Conservation (phyloP, 2,113 vertebrate species). For the Corythaixoides concolor region DNA sequence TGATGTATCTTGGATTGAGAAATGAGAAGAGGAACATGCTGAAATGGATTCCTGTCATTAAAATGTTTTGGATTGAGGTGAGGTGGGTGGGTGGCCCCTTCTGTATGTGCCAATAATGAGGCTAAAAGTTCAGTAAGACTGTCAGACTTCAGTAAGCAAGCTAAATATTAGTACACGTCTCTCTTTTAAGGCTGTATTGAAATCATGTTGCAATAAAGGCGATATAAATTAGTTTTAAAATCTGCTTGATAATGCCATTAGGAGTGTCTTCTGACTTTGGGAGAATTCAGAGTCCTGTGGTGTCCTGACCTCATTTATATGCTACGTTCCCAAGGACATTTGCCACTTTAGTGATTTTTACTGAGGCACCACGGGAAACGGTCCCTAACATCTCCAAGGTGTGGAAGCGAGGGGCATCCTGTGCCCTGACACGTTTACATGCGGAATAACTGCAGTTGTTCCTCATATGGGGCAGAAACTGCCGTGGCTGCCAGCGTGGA, state of each 20-base stretch:
- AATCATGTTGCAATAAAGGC: not conserved
- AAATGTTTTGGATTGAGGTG: not conserved
- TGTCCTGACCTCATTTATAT: not conserved
- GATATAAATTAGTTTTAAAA: not conserved
- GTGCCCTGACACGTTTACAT: not conserved
- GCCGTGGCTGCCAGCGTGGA: not conserved
- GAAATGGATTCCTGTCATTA: not conserved
- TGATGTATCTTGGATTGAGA: not conserved
- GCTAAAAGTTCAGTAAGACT: not conserved
- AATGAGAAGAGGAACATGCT: not conserved
- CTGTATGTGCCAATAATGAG: not conserved
- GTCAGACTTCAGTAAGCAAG: not conserved
- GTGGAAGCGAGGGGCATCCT: not conserved
- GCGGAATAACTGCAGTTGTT: not conserved
- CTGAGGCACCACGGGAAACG: not conserved
- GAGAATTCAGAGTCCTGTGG: not conserved
- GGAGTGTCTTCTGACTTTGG: not conserved
- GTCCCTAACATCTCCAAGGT: not conserved
- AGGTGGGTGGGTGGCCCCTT: not conserved
- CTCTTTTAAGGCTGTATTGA: not conserved
- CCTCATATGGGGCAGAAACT: not conserved
- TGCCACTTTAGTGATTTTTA: not conserved
- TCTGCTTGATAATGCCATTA: not conserved
- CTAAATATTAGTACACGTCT: not conserved
- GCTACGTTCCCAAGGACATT: not conserved